These are phyloP conservation scores for Agrotis exclamationis DNA, from an alignment of 2,888 invertebrate genomes.

Conservation along the genomic window DNA sequence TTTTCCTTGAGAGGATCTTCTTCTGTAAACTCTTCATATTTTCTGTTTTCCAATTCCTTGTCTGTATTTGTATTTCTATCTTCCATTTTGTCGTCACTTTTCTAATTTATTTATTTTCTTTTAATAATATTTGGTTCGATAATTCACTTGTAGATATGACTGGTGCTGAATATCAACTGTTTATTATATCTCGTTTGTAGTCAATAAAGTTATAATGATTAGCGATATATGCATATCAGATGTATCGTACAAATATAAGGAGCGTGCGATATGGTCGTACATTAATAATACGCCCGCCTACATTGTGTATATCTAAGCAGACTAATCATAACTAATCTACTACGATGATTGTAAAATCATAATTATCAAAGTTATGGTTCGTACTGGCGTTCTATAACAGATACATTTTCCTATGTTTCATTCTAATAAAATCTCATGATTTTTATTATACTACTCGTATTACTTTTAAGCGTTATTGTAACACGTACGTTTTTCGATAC, in stretches of 20 bases:
- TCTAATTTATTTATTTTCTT: constrained; percentile 26
- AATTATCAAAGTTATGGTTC: constrained; percentile 17
- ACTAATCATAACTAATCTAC: constrained; percentile 57
- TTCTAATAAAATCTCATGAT: neutral
- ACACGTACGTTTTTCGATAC: too few species aligned
- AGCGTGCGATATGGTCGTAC: constrained; percentile 37
- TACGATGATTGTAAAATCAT: constrained; percentile 34
- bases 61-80: constrained; percentile 7
- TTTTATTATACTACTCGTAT: too few species aligned
- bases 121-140: neutral
- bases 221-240: constrained; percentile 49
- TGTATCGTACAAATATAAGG: constrained; percentile 37
- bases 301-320: constrained; percentile 41
- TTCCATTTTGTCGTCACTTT: constrained; percentile 49
- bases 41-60: constrained; percentile 6
- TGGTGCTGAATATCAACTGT: constrained; percentile 44
- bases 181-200: constrained; percentile 34
- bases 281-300: constrained; percentile 23
- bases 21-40: constrained; percentile 54
- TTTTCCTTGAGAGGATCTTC: constrained; percentile 55
- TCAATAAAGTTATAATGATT: constrained; percentile 51
- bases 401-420: constrained; percentile 11
- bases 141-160: constrained; percentile 47
- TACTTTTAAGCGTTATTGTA: neutral
- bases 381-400: neutral